Evolutionary conservation across 2,113 vertebrate species (phyloP).

Genomic region (Centropristis striata): DNA sequence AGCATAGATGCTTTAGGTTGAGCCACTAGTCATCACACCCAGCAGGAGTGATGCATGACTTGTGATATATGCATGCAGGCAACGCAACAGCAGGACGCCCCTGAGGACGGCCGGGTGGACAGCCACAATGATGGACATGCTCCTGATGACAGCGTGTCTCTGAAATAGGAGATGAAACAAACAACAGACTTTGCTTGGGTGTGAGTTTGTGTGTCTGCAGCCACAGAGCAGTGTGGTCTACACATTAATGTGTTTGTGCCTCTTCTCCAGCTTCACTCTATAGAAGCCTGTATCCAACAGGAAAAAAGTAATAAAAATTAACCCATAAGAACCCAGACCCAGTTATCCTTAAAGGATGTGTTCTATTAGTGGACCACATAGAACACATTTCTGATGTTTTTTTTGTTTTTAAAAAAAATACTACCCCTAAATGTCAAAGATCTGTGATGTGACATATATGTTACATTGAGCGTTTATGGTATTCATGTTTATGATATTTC

Average conservation of each 20-base stretch:
- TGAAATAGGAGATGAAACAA: constrained; percentile 38
- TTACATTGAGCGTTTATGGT: too few species aligned
- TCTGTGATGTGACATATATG: too few species aligned
- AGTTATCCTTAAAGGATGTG: too few species aligned
- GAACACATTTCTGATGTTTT: too few species aligned
- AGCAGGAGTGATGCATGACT: constrained; percentile 24
- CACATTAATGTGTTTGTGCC: constrained; percentile 18
- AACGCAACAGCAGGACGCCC: constrained; percentile 52
- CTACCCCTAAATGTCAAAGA: too few species aligned
- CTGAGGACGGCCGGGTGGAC: constrained; percentile 46
- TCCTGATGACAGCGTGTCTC: constrained; percentile 58
- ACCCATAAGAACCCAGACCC: too few species aligned
- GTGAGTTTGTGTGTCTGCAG: constrained; percentile 29
- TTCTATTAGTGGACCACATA: too few species aligned
- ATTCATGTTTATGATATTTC: too few species aligned
- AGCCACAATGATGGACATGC: constrained; percentile 36
- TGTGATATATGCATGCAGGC: constrained; percentile 42
- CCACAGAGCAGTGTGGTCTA: not conserved
- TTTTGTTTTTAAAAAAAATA: too few species aligned
- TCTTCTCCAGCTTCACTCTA: not conserved
- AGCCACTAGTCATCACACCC: constrained; percentile 22
- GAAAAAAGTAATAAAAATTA: not conserved
- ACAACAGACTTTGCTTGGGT: constrained; percentile 10
- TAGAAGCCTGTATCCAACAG: not conserved
- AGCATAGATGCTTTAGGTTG: constrained; percentile 7